Evolutionary conservation across 2,888 invertebrate species (phyloP).

Genomic region (Apoda limacodes): DNA sequence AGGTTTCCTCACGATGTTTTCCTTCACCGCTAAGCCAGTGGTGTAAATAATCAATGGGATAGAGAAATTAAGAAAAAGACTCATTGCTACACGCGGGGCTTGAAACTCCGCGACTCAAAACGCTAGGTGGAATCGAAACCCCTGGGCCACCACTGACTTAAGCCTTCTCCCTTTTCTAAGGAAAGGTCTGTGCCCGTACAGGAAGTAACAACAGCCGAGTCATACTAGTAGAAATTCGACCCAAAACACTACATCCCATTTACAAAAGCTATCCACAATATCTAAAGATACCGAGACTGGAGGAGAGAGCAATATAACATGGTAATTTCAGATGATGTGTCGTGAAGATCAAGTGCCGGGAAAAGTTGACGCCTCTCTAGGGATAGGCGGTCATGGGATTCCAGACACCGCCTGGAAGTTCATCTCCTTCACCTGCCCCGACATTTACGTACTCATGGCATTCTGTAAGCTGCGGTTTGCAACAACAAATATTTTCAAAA

Average conservation of each 20-base stretch:
- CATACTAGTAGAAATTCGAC: not conserved
- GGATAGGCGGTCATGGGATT: constrained; percentile 20
- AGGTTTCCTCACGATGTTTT: too few relatives aligned
- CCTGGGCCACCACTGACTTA: too few relatives aligned
- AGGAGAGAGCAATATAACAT: not conserved
- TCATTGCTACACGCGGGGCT: too few relatives aligned
- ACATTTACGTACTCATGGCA: constrained; percentile 42
- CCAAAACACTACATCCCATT: not conserved
- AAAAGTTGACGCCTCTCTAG: constrained; percentile 19
- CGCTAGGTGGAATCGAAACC: too few relatives aligned
- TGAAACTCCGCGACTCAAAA: too few relatives aligned
- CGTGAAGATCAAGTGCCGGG: constrained; percentile 40
- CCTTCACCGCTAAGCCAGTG: too few relatives aligned
- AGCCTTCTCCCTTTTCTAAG: too few relatives aligned
- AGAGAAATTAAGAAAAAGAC: too few relatives aligned
- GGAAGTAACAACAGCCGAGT: too few relatives aligned
- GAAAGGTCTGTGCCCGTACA: too few relatives aligned
- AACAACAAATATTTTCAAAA: not conserved
- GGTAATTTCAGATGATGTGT: constrained; percentile 38
- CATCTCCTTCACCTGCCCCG: constrained; percentile 40
- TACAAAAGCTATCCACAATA: not conserved
- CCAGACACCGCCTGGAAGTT: constrained; percentile 49
- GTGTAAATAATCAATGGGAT: too few relatives aligned
- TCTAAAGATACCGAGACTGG: not conserved
- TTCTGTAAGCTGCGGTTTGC: constrained; percentile 36